Percentiles rank a stretch among this genome's conserved stretches.
Conservation (phyloP, 2,113 vertebrate species). For the Sinocyclocheilus anshuiensis region DNA sequence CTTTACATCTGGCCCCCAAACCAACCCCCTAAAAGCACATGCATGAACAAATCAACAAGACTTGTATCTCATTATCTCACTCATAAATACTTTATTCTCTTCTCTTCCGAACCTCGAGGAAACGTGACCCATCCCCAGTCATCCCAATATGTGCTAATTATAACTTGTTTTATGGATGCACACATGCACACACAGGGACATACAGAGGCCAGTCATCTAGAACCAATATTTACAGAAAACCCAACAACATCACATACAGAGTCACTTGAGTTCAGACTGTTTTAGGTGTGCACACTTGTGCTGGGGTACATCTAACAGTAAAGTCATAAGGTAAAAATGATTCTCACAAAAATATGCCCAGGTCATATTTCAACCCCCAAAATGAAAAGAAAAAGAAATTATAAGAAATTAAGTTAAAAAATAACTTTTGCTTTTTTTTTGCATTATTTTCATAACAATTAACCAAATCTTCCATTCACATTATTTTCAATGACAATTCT, state of each 20-base stretch:
- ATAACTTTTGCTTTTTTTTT: too few relatives aligned
- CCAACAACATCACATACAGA: background rate
- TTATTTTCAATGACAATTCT: too few relatives aligned
- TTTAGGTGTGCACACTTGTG: background rate
- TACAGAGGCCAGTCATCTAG: background rate
- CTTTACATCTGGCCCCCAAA: background rate
- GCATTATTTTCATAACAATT: too few relatives aligned
- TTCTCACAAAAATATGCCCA: background rate
- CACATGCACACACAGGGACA: background rate
- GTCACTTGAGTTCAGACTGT: background rate
- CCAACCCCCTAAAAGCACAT: background rate
- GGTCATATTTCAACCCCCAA: too few relatives aligned
- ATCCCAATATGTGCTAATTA: conserved; percentile 42
- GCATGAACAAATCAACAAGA: background rate
- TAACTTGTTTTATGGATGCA: conserved; percentile 25
- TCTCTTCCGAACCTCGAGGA: background rate
- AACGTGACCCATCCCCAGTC: conserved; percentile 18
- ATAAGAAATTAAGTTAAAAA: too few relatives aligned
- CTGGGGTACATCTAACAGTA: too few relatives aligned
- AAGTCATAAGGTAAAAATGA: background rate
- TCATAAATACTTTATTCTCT: background rate
- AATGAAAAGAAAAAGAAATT: too few relatives aligned
- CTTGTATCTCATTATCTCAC: background rate
- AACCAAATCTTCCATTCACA: too few relatives aligned
- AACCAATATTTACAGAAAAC: background rate